A percentile compares a stretch with the other conserved stretches of the same genome.
These are phyloP conservation scores for Pituophis catenifer DNA, from an alignment of 2,113 vertebrate species.

Conservation along the genomic window DNA sequence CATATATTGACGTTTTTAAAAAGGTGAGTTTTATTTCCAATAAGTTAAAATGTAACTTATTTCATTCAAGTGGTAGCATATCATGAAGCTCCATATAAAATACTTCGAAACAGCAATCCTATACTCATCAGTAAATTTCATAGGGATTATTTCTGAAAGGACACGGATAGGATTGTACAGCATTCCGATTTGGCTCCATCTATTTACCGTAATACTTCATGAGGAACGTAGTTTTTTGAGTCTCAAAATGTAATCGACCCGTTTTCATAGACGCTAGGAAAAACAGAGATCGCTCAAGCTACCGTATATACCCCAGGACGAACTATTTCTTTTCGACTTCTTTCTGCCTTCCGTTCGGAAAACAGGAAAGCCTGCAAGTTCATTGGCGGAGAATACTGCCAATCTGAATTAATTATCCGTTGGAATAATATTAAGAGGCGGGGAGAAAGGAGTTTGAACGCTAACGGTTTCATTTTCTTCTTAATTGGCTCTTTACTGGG, in stretches of 20 bases:
- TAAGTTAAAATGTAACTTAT: background rate
- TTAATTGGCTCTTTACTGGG: background rate
- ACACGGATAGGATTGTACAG: background rate
- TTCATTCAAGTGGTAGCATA: background rate
- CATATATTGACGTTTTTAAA: background rate
- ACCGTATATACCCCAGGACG: background rate
- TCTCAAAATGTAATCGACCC: background rate
- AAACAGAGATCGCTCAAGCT: background rate
- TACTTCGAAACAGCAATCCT: background rate
- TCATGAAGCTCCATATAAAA: background rate
- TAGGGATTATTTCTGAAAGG: background rate
- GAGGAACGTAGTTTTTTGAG: background rate
- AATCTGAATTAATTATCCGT: background rate
- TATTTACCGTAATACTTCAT: background rate
- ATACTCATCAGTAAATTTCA: no score
- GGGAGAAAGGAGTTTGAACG: background rate
- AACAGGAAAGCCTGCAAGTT: rapidly evolving
- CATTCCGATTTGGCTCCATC: background rate
- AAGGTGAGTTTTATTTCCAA: background rate
- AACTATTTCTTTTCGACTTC: no score
- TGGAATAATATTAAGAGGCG: background rate
- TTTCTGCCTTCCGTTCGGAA: background rate
- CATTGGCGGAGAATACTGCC: background rate
- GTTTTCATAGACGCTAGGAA: no score
- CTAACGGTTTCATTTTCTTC: background rate